These are phyloP conservation scores for Hirtodrosophila trivittata DNA, from an alignment of 2,888 invertebrate genomes.

Conservation along the genomic window DNA sequence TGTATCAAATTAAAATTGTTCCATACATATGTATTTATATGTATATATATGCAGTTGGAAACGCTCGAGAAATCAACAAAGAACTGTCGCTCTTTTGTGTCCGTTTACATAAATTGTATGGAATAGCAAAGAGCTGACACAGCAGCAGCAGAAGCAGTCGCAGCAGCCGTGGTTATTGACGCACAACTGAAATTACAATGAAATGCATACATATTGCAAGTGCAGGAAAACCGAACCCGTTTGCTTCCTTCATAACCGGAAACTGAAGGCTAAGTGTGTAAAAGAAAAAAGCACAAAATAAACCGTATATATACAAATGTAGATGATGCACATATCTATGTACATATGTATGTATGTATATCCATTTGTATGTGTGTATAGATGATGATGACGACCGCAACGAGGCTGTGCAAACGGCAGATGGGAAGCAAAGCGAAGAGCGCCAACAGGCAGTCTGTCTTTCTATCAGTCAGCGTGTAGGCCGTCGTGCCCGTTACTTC, in stretches of 20 bases:
- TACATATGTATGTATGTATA: slow-evolving; percentile 3
- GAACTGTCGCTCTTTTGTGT: slow-evolving; percentile 48
- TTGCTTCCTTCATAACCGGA: slow-evolving; percentile 78
- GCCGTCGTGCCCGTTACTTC: slow-evolving; percentile 55
- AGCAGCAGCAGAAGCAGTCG: background rate
- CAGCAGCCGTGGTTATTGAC: slow-evolving; percentile 58
- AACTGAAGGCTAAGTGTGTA: slow-evolving; percentile 76
- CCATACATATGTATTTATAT: slow-evolving; percentile 20
- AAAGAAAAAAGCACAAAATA: slow-evolving; percentile 56
- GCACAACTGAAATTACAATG: slow-evolving; percentile 72
- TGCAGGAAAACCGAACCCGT: slow-evolving; percentile 71
- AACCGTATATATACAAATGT: slow-evolving; percentile 29
- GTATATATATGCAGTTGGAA: slow-evolving; percentile 37
- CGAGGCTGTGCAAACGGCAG: slow-evolving; percentile 53
- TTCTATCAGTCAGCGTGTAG: slow-evolving; percentile 37
- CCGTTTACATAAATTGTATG: slow-evolving; percentile 20
- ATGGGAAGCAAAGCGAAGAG: slow-evolving; percentile 42
- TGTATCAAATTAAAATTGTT: slow-evolving; percentile 49
- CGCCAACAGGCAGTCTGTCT: slow-evolving; percentile 41
- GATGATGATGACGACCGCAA: slow-evolving; percentile 36
- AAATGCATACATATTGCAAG: slow-evolving; percentile 56
- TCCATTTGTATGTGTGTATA: slow-evolving; percentile 7
- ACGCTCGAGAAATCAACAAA: slow-evolving; percentile 50
- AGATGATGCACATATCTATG: slow-evolving; percentile 3
- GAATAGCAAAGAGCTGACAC: slow-evolving; percentile 9